phyloP scores from a whole-genome alignment of 2,888 invertebrate species.

The Arctia plantaginis region DNA sequence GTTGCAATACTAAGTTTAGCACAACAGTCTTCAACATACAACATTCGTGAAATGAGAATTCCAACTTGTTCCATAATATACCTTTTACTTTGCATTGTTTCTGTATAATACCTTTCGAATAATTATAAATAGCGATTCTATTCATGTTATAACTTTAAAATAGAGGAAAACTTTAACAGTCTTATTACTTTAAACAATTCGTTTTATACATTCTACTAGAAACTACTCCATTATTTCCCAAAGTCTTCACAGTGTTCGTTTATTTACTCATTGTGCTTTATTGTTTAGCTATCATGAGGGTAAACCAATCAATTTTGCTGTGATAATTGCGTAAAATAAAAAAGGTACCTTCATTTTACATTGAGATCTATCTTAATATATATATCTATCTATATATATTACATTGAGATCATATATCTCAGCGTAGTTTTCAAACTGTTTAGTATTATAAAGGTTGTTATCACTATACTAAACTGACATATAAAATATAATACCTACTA shows the following conservation, averaged over 20 bases:
- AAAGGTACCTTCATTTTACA: background rate
- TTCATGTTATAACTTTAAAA: background rate
- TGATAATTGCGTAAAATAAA: background rate
- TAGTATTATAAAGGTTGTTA: background rate
- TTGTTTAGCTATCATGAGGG: background rate
- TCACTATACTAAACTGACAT: background rate
- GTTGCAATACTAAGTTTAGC: background rate
- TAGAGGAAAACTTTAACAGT: background rate
- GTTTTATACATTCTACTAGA: background rate
- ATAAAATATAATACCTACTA: conserved; percentile 3
- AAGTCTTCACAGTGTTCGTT: background rate
- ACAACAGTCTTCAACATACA: background rate
- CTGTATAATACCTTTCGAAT: background rate
- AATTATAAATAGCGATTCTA: background rate
- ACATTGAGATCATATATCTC: background rate
- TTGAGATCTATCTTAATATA: too few species aligned
- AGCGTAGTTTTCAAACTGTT: background rate
- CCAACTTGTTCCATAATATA: background rate
- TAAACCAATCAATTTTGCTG: too few species aligned
- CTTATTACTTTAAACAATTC: background rate
- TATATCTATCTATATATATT: too few species aligned
- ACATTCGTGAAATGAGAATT: background rate
- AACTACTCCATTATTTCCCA: background rate
- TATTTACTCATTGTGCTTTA: background rate
- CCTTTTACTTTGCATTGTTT: background rate